Percentiles rank a stretch among this genome's conserved stretches.
Evolutionary conservation across 2,113 vertebrate species (phyloP).

Genomic region (Stegastes partitus): DNA sequence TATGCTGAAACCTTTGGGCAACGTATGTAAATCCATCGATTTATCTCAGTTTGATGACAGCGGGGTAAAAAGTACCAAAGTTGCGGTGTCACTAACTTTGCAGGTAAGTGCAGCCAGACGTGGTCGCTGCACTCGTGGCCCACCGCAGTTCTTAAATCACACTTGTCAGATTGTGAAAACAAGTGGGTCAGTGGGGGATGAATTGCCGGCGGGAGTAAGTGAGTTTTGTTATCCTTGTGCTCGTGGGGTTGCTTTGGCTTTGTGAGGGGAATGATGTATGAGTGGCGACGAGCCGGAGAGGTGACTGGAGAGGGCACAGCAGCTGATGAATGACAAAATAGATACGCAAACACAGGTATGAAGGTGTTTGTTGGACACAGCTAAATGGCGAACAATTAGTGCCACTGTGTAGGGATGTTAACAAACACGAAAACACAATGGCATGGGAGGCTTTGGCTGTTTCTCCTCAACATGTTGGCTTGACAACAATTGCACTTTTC

Average conservation of each 20-base stretch:
- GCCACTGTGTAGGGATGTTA: too few species aligned
- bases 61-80: conserved; percentile 42
- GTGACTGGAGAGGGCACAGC: conserved; percentile 49
- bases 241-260: conserved; percentile 51
- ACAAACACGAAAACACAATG: background rate
- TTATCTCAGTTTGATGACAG: conserved; percentile 66
- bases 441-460: background rate
- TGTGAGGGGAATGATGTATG: conserved; percentile 70
- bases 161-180: conserved; percentile 70
- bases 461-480: too few species aligned
- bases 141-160: conserved; percentile 72
- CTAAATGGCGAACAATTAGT: conserved; percentile 13
- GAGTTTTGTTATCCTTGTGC: conserved; percentile 68
- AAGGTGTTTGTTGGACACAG: background rate
- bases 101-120: conserved; percentile 45
- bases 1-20: conserved; percentile 51
- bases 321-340: conserved; percentile 33
- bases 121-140: conserved; percentile 48
- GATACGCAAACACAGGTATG: conserved; percentile 7
- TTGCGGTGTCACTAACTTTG: conserved; percentile 50
- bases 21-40: conserved; percentile 69
- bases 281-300: conserved; percentile 32
- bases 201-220: conserved; percentile 61
- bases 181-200: conserved; percentile 65
- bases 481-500: too few species aligned